Conservation (phyloP, 2,113 vertebrate species). For the Hippocampus guttulatus region DNA sequence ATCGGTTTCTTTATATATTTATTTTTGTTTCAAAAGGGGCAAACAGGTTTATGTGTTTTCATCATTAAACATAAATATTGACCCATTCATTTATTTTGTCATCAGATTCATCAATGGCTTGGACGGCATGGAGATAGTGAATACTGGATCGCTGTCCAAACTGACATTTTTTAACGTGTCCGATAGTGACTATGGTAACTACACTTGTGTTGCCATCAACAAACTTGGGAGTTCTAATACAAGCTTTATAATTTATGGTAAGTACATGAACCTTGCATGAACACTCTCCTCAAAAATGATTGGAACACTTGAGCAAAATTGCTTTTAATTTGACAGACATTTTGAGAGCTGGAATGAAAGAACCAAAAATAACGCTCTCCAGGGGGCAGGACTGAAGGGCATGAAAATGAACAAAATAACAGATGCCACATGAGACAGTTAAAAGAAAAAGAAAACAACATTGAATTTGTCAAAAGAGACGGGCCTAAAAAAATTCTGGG, state of each 20-base stretch:
- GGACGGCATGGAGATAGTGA: conserved; percentile 86
- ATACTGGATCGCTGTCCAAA: conserved; percentile 80
- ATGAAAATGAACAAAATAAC: no score
- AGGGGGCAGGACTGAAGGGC: no score
- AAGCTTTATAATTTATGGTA: conserved; percentile 89
- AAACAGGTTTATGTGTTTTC: neutral
- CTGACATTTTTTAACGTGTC: conserved; percentile 95
- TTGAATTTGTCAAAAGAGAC: no score
- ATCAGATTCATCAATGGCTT: conserved; percentile 82
- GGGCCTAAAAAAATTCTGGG: no score
- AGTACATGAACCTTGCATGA: conserved; percentile 47
- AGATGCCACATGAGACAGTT: no score
- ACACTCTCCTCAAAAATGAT: no score
- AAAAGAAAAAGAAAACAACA: no score
- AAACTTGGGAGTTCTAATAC: conserved; percentile 89
- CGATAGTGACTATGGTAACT: conserved; percentile 92
- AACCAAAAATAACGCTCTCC: no score
- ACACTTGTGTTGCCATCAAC: conserved; percentile 92
- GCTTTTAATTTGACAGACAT: no score
- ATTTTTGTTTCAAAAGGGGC: neutral
- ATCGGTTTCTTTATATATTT: neutral
- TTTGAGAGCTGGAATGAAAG: no score
- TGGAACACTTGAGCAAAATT: neutral
- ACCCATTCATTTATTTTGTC: neutral
- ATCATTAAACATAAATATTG: neutral